Evolutionary conservation across 2,113 vertebrate species (phyloP), one percentile per base, ranked within the genome.

Genomic region (Mormyrus lacerda): DNA sequence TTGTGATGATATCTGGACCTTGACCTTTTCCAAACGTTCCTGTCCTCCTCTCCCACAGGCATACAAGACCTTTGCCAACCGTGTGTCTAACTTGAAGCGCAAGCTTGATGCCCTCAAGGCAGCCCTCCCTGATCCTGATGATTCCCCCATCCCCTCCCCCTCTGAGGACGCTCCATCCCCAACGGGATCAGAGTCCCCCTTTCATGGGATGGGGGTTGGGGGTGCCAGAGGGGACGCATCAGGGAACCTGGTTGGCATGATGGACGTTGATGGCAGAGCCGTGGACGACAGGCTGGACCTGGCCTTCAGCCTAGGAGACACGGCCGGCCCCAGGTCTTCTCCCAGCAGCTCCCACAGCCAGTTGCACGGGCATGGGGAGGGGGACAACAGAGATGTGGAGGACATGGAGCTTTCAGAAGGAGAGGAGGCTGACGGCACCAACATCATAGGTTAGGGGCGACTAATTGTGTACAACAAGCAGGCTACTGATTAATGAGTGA

Each of bases 371-470:
- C 87, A 89, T 1, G 92, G 11, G 79, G 17, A 90, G 89, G 79
- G 94, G 0, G 98, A 99, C 90, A 97, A 97, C 82, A 93, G 96
- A 48, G 96, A 97, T 0, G 96, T 96, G 90, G 97, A 99, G 48
- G 98, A 99, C 93, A 98, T 99, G 97, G 98, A 99, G n/a, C 95
- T 99, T 88, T 99, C 98, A 0, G 98, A 99, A 0, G 97, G 97
- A 88, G 98, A 99, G 87, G 96, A 91, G 9, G 93, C 0, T 45
- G 94, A 0, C 47, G 84, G 79, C 87, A 91, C 96, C 0, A 94
- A 94, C 89, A 97, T 96, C 27, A 96, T 96, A 0, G 97, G 98
- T 99, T 93, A 0, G 96, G 88, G 48, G 6, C 39, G 47, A 53
- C 6, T 27, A 76, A 61, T 24, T 5, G 8, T 50, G 27, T 91